Base-by-base conservation (phyloP, 2,888 invertebrate species). In the Diabrotica balteata region DNA sequence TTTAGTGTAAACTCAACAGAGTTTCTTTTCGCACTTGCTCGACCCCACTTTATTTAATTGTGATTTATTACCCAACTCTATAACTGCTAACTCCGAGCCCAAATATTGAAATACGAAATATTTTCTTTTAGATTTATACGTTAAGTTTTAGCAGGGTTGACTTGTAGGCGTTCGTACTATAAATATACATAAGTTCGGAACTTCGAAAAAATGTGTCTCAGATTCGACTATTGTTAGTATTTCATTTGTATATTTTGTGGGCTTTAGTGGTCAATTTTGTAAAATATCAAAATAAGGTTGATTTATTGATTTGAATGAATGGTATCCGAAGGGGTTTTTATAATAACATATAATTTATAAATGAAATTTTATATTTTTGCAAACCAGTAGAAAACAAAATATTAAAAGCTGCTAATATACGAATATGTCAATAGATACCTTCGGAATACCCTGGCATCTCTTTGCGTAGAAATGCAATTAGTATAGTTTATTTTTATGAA, bases 31-130 rank as follows among this genome's bases (percentile, higher is more conserved):
- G 62, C 63, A 68, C 57, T 53, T 32, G 4, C 32, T 53, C 17
- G 67, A 71, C 72, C 76, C 77, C 73, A 72, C 72, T 76, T 74
- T 69, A 76, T 75, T 78, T 77, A 77, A 78, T 78, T 77, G 75
- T 78, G 78, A 78, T 78, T 78, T 78, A 78, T 77, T 71, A 67
- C 66, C 70, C 61, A 58, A 63, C 69, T 72, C 69, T 72, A 72
- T 71, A 68, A 66, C 70, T 62, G 65, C 65, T 71, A 71, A 71
- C 68, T 70, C 71, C 66, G 71, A 70, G 73, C 63, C 67, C 71
- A 73, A 73, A 73, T 73, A 71, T 73, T 73, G 72, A 69, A 70
- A 68, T 72, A 72, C 69, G 62, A 66, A 72, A 72, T 70, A 72
- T 69, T 70, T 69, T 67, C 68, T 67, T 72, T 69, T 64, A 64